Evolutionary conservation across 2,113 vertebrate genomes (phyloP).

Genomic region (Suricata suricatta): DNA sequence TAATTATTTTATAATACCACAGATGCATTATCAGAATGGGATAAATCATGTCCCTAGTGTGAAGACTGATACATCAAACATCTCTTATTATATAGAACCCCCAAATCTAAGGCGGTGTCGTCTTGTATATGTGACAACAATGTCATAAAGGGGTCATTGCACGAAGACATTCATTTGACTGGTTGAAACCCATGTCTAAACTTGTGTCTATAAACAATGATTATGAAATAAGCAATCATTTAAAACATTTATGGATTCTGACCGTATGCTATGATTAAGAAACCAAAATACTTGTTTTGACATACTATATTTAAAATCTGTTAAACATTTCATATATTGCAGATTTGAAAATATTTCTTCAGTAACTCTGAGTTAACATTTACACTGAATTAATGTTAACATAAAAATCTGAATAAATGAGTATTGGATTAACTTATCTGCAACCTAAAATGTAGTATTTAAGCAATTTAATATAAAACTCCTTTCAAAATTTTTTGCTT

Average conservation of each 20-base stretch:
- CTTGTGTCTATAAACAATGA: neutral
- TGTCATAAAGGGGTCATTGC: neutral
- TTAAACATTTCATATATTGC: neutral
- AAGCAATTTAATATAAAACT: slow-evolving; percentile 30
- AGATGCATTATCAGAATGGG: neutral
- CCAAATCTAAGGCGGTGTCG: neutral
- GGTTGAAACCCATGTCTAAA: neutral
- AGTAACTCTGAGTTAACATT: slow-evolving; percentile 23
- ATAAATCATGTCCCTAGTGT: neutral
- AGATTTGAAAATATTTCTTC: neutral
- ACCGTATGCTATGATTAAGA: neutral
- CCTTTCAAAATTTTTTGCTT: neutral
- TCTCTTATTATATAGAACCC: neutral
- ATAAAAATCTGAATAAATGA: neutral
- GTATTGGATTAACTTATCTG: neutral
- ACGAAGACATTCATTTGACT: neutral
- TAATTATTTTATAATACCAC: neutral
- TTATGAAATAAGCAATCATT: neutral
- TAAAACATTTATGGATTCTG: neutral
- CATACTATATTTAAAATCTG: neutral
- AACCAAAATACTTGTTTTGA: neutral
- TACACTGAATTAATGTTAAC: neutral
- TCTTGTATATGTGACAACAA: neutral
- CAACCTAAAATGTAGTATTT: neutral
- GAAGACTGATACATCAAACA: neutral